Evolutionary conservation across 1,140 invertebrate genomes (phyloP), one percentile per base, ranked within the genome.

Genomic region (Archivesica marissinica): DNA sequence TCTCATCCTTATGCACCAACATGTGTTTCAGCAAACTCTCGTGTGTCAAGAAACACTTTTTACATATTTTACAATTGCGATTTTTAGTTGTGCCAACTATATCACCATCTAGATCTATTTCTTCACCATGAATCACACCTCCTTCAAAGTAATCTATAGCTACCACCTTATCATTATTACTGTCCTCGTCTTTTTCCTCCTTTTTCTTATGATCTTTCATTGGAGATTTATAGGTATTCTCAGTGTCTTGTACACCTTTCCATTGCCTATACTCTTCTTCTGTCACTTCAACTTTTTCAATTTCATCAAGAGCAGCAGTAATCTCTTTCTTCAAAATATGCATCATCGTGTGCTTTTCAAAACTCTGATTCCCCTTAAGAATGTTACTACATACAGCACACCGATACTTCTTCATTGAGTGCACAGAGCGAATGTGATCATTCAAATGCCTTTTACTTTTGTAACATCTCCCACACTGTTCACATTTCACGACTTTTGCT

Each of bases 361-460:
- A 59, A 38, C 44, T 41, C 25, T 83, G 64, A 9, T 47, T 56
- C 6, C 47, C 47, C 64, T 61, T 61, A 2, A 83, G 64, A 39
- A 64, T 39, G 17, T 39, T 25, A 6, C 28, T 20, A 47, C 80
- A 83, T n/a, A 39, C n/a, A 0, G 39, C n/a, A 30, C 80, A 83
- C 3, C 39, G 2, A 39, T 41, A 75, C 28, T 50, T 56, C 17
- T 33, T 41, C 68, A 41, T 74, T 17, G 23, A 30, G 50, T 83
- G 80, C 33, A 75, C 80, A 59, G 54, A 44, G 28, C 70, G 25
- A 25, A 56, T 75, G 33, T 83, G 80, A 64, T 83, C 80, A 2
- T 59, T 41, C 17, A 83, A 15, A 75, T 83, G 80, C 33, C 47
- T 56, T 17, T 44, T 61, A 38, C 47, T 70, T 75, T 75, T 83